These are phyloP conservation scores for Parambassis ranga DNA, from an alignment of 2,797 vertebrate genomes.

Conservation along the genomic window DNA sequence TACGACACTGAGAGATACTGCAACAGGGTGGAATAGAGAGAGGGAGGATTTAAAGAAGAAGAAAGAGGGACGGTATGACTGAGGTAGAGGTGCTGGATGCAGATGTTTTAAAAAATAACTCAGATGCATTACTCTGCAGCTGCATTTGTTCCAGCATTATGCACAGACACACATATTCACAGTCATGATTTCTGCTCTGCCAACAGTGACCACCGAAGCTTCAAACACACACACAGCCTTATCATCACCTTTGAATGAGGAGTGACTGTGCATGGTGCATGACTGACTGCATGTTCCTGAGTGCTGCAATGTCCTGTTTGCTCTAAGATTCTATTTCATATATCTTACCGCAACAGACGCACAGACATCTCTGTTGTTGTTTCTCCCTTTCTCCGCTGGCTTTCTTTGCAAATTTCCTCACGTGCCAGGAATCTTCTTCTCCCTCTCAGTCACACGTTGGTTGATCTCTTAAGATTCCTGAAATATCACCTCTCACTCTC, in stretches of 20 bases:
- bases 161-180: constrained; percentile 17
- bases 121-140: constrained; percentile 28
- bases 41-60: constrained; percentile 20
- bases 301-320: constrained; percentile 19
- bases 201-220: constrained; percentile 1
- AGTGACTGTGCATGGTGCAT: constrained; percentile 11
- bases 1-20: constrained; percentile 36
- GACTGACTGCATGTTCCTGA: constrained; percentile 10
- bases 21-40: constrained; percentile 54
- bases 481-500: constrained; percentile 67
- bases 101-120: constrained; percentile 16
- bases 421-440: constrained; percentile 19
- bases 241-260: constrained; percentile 28
- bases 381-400: constrained; percentile 27
- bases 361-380: constrained; percentile 42
- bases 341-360: constrained; percentile 73
- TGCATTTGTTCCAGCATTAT: constrained; percentile 39
- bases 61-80: constrained; percentile 36
- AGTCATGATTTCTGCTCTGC: constrained; percentile 7
- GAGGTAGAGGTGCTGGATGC: constrained; percentile 41
- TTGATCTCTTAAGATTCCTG: constrained; percentile 61
- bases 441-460: constrained; percentile 41
- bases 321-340: constrained; percentile 31
- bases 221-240: constrained; percentile 40
- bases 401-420: constrained; percentile 39